Evolutionary conservation across 1,140 invertebrate species (phyloP).

Genomic region (Formica selysi): DNA sequence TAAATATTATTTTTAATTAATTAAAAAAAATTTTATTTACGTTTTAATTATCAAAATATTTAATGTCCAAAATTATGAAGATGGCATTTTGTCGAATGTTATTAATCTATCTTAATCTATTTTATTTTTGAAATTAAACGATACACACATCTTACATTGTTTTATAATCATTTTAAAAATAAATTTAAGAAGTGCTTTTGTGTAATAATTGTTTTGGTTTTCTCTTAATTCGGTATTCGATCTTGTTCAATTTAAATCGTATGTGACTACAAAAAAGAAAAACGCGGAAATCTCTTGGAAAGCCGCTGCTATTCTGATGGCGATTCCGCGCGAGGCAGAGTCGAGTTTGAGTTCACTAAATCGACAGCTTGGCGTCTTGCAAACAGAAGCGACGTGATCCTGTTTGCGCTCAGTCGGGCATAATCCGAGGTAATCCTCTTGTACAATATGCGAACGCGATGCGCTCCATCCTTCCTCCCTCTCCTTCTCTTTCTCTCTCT

Average conservation of each 20-base stretch:
- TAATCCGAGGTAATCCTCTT: slow-evolving; percentile 86
- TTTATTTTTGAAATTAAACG: neutral
- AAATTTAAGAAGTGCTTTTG: neutral
- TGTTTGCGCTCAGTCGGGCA: slow-evolving; percentile 86
- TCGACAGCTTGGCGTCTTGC: slow-evolving; percentile 85
- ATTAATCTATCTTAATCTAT: no score
- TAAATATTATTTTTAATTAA: neutral
- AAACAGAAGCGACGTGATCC: slow-evolving; percentile 85
- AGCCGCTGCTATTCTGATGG: neutral
- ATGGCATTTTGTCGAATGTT: neutral
- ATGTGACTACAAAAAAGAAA: neutral
- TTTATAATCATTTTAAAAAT: neutral
- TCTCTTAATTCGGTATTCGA: neutral
- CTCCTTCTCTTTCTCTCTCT: slow-evolving; percentile 64
- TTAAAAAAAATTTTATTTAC: neutral
- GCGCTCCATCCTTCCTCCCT: slow-evolving; percentile 48
- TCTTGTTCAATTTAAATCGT: neutral
- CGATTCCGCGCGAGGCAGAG: slow-evolving; percentile 46
- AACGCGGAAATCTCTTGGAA: slow-evolving; percentile 2
- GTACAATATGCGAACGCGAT: slow-evolving; percentile 83
- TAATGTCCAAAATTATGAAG: neutral
- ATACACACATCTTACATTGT: neutral
- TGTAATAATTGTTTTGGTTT: neutral
- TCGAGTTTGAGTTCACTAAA: slow-evolving; percentile 76
- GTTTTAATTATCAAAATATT: neutral